phyloP scores from a whole-genome alignment of 2,113 vertebrate genomes.

The Silurus asotus region DNA sequence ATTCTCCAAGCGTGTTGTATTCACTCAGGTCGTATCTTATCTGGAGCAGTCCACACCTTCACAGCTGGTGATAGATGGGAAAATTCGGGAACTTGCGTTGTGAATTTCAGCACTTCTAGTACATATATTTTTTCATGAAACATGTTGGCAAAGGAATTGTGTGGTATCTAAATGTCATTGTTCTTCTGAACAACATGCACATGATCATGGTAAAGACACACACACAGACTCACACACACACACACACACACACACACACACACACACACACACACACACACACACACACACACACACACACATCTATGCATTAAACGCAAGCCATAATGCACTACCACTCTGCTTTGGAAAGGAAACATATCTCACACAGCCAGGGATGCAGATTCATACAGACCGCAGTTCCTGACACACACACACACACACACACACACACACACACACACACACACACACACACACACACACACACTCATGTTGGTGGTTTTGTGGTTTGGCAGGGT shows the following conservation, averaged over 20 bases:
- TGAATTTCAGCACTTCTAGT: neutral
- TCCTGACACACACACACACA: slow-evolving; percentile 45
- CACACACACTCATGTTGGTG: slow-evolving; percentile 5
- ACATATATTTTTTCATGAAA: neutral
- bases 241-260: slow-evolving; percentile 8
- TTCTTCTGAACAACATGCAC: neutral
- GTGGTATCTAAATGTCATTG: neutral
- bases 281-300: slow-evolving; percentile 10
- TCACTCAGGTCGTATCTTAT: slow-evolving; percentile 40
- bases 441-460: slow-evolving; percentile 39
- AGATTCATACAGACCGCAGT: slow-evolving; percentile 43
- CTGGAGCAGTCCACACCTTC: slow-evolving; percentile 43
- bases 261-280: neutral
- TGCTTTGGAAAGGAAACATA: slow-evolving; percentile 47
- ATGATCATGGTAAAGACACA: neutral
- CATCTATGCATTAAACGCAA: neutral
- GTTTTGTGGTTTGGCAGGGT: slow-evolving; percentile 14
- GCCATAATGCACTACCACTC: slow-evolving; percentile 41
- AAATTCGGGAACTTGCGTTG: neutral
- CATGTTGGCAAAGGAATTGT: neutral
- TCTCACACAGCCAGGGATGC: slow-evolving; percentile 41
- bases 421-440: slow-evolving; percentile 11
- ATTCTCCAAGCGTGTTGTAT: neutral
- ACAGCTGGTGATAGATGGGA: slow-evolving; percentile 34
- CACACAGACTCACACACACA: neutral